Base-by-base conservation (phyloP, 1,140 invertebrate genomes). In the Penaeus indicus region DNA sequence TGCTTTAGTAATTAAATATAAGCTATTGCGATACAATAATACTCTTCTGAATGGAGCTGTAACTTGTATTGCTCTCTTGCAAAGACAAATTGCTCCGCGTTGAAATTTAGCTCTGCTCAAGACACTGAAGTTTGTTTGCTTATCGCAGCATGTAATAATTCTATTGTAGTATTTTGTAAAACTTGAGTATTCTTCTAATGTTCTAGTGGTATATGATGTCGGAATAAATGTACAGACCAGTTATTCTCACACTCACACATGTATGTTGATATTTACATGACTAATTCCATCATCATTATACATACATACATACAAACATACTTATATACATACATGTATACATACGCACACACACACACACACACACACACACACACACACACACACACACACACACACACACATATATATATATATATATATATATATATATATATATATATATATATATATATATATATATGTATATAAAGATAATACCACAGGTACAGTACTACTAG, bases 401-500 rank as follows among this genome's bases (percentile, higher is more conserved):
- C 22, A 72, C 22, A 72, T 72, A 72, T 72, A 27, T 72, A 72
- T 72, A 27, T 72, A 72, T 27, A 72, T 72, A 72, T 72, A 72
- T 72, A 72, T 72, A 72, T 27, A 27, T 72, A 27, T 72, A 25
- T 72, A 72, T 72, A 72, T 25, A 72, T n/a, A 72, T 72, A 72
- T 72, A 72, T 72, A 72, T 72, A 72, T n/a, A 72, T 72, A 72
- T 72, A 72, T 72, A 72, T 72, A 72, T 72, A 72, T 72, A 72
- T 72, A 72, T 72, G n/a, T 72, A 72, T 72, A 72, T 25, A 72
- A 21, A 72, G 19, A 72, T 72, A 72, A 32, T 32, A 32, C 32
- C 32, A 32, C 32, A 32, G 32, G 32, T 32, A 32, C 32, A 32
- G 32, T 32, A 32, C 2, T 32, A 32, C 32, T 32, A 32, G 32